Evolutionary conservation across 2,888 invertebrate species (phyloP), one percentile per base, ranked within the genome.

Genomic region (Helicoverpa assulta): DNA sequence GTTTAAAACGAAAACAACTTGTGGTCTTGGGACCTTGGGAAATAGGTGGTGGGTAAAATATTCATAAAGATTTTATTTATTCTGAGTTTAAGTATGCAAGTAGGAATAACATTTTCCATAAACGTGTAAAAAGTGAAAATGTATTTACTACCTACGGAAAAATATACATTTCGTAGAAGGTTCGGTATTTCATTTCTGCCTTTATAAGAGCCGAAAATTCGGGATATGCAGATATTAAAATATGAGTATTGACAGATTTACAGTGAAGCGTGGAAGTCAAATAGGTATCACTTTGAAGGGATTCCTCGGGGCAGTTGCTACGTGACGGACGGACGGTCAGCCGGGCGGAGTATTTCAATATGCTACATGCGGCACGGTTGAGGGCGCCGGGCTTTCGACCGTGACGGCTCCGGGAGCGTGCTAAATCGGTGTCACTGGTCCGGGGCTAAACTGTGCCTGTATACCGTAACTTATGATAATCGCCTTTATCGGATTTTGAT

Each of bases 281-380:
- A 93, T 91, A 93, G 81, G 81, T 88, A 78, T 89, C 86, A 90
- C 88, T 91, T 90, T 90, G 89, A 90, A 90, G 89, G 88, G 90
- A 89, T 90, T 90, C 91, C 92, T 89, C 75, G 81, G 88, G 91
- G 92, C 89, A 87, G 91, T 91, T 85, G 87, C 87, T 87, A 90
- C 85, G 90, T 90, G 90, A 90, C 89, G 91, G 87, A 84, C 89
- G 91, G 90, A 87, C 91, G 90, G 91, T 84, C 91, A 90, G 86
- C 86, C 90, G 88, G 88, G 86, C 89, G 91, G 81, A 87, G 86
- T 91, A 91, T 93, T 94, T 93, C 95, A 95, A 95, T 95, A 95
- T 93, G 92, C 88, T 85, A 88, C 92, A 91, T 90, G 88, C 86
- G 86, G 70, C 83, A 90, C 90, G 89, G 87, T 81, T 87, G 90